Evolutionary conservation across 2,113 vertebrate genomes (phyloP).

Genomic region (Oncorhynchus nerka): DNA sequence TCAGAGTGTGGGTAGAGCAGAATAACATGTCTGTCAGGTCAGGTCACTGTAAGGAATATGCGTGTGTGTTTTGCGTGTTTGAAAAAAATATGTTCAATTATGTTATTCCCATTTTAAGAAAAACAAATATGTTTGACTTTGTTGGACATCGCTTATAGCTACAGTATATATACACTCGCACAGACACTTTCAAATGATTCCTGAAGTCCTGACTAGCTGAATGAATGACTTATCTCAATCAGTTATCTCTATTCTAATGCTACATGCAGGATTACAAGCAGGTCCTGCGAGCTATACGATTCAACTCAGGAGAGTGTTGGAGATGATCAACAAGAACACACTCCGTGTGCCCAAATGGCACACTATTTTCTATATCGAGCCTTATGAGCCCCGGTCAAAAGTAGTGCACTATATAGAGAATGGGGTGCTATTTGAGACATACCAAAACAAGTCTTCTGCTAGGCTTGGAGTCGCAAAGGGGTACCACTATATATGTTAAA

Average conservation of each 20-base stretch:
- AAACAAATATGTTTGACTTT: no score
- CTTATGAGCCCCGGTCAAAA: neutral
- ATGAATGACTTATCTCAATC: neutral
- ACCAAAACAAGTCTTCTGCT: neutral
- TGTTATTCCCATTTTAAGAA: no score
- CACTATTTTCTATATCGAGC: no score
- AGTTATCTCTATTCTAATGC: neutral
- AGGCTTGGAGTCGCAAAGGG: constrained; percentile 5
- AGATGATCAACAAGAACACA: neutral
- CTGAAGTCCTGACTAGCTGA: neutral
- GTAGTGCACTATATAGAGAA: no score
- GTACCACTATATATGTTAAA: constrained; percentile 49
- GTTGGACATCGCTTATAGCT: neutral
- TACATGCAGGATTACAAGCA: neutral
- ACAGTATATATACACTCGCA: neutral
- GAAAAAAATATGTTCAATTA: no score
- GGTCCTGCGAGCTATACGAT: neutral
- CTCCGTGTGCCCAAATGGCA: no score
- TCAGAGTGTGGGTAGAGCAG: neutral
- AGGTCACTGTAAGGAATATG: no score
- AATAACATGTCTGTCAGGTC: neutral
- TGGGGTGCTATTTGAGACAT: no score
- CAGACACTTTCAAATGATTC: neutral
- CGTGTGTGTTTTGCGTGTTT: neutral
- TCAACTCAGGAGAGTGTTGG: neutral